Conservation (phyloP, 2,797 vertebrate genomes). For the Poeciliopsis infans region DNA sequence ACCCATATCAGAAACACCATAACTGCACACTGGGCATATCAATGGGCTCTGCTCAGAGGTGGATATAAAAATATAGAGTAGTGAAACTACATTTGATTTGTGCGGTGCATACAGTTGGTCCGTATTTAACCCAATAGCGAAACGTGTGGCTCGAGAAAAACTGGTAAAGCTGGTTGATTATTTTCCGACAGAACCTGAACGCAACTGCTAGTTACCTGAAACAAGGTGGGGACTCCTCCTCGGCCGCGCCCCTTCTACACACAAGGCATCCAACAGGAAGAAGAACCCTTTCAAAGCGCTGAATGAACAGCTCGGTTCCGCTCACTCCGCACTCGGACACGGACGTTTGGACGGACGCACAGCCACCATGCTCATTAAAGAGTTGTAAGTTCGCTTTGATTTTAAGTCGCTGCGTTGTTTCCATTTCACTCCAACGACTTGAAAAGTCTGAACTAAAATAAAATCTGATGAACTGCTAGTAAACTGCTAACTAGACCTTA, state of each 20-base stretch:
- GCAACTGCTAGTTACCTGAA: conserved; percentile 56
- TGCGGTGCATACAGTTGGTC: background rate
- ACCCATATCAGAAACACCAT: background rate
- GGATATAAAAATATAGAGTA: background rate
- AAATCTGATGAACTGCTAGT: background rate
- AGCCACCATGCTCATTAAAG: conserved; percentile 77
- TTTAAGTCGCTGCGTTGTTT: background rate
- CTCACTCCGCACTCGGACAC: background rate
- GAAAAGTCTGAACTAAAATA: background rate
- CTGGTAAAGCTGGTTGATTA: too few relatives aligned
- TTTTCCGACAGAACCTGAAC: conserved; percentile 29
- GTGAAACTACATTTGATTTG: background rate
- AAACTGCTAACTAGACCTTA: background rate
- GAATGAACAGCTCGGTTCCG: conserved; percentile 10
- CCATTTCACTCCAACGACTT: background rate
- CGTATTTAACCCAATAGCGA: background rate
- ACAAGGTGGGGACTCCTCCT: conserved; percentile 71
- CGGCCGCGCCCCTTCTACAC: conserved; percentile 74
- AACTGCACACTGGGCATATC: background rate
- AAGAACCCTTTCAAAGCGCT: conserved; percentile 26
- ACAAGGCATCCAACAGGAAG: conserved; percentile 68
- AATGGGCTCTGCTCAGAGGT: background rate
- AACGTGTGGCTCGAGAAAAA: background rate
- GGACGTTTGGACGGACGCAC: background rate
- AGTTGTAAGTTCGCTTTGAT: conserved; percentile 76